Percentiles rank a stretch among this genome's conserved stretches.
Evolutionary conservation across 2,888 invertebrate genomes (phyloP).

Genomic region (Seira ritae): DNA sequence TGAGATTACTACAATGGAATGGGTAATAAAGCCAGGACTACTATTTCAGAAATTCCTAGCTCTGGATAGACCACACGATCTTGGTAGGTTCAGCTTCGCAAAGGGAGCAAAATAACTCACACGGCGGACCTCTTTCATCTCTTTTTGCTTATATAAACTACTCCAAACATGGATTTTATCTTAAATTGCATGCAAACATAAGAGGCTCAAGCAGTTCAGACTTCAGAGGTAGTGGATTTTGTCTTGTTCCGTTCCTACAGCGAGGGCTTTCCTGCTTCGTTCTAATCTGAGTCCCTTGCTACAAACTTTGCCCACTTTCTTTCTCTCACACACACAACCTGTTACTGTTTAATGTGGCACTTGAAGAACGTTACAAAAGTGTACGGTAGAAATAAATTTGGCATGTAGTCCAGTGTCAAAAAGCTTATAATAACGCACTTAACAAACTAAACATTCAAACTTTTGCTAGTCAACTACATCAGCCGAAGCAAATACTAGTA

Average conservation of each 20-base stretch:
- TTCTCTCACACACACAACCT: constrained; percentile 1
- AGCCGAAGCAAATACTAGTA: too few species aligned
- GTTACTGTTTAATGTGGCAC: constrained; percentile 2
- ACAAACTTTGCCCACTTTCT: neutral
- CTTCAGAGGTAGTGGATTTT: neutral
- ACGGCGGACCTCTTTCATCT: constrained; percentile 21
- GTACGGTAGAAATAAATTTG: neutral
- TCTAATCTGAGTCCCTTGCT: neutral
- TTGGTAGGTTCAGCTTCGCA: constrained; percentile 24
- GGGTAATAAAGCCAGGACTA: neutral
- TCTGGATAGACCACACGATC: constrained; percentile 11
- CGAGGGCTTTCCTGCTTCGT: neutral
- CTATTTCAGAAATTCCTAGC: neutral
- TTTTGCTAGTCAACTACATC: too few species aligned
- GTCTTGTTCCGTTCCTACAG: neutral
- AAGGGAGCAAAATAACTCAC: constrained; percentile 30
- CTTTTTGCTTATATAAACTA: constrained; percentile 20
- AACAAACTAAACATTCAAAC: too few species aligned
- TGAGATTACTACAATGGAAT: constrained; percentile 15
- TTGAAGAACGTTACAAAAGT: constrained; percentile 12
- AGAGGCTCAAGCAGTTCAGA: neutral
- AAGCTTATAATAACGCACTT: too few species aligned
- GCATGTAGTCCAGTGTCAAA: neutral
- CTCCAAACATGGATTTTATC: constrained; percentile 1
- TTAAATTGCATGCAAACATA: neutral